Conservation (phyloP, 2,888 invertebrate genomes). For the Oithona nana region DNA sequence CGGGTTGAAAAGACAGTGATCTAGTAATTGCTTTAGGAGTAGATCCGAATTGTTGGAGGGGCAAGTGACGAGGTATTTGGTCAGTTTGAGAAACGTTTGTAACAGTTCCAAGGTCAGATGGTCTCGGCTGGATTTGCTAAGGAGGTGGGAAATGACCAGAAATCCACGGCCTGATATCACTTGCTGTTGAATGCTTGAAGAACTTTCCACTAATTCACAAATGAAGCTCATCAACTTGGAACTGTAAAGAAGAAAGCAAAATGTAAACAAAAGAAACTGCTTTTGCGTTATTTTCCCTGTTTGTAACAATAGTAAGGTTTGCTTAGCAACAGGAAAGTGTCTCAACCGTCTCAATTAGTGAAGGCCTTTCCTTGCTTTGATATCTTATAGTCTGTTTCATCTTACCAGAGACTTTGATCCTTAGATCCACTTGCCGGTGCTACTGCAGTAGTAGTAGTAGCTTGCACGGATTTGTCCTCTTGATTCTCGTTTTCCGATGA, state of each 20-base stretch:
- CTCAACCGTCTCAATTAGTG: too few species aligned
- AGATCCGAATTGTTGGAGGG: slow-evolving; percentile 79
- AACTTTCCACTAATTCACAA: slow-evolving; percentile 88
- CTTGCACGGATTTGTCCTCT: neutral
- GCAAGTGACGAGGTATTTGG: slow-evolving; percentile 80
- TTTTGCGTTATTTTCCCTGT: too few species aligned
- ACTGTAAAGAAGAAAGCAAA: slow-evolving; percentile 35
- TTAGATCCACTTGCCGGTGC: too few species aligned
- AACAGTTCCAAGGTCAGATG: slow-evolving; percentile 86
- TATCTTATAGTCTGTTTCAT: too few species aligned
- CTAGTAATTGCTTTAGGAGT: slow-evolving; percentile 83
- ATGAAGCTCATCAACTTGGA: slow-evolving; percentile 90
- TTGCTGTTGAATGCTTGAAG: slow-evolving; percentile 94
- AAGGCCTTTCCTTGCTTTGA: too few species aligned
- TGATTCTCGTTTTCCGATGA: neutral
- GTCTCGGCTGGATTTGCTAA: slow-evolving; percentile 41
- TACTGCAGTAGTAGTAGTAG: neutral
- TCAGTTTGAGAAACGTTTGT: slow-evolving; percentile 70
- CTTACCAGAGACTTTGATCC: slow-evolving; percentile 16
- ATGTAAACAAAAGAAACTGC: neutral
- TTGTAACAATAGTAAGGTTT: too few species aligned
- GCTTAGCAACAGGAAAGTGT: too few species aligned
- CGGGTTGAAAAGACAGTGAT: slow-evolving; percentile 97
- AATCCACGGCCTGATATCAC: slow-evolving; percentile 59
- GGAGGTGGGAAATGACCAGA: slow-evolving; percentile 89